Evolutionary conservation across 2,113 vertebrate species (phyloP).

Genomic region (Arizona elegans): DNA sequence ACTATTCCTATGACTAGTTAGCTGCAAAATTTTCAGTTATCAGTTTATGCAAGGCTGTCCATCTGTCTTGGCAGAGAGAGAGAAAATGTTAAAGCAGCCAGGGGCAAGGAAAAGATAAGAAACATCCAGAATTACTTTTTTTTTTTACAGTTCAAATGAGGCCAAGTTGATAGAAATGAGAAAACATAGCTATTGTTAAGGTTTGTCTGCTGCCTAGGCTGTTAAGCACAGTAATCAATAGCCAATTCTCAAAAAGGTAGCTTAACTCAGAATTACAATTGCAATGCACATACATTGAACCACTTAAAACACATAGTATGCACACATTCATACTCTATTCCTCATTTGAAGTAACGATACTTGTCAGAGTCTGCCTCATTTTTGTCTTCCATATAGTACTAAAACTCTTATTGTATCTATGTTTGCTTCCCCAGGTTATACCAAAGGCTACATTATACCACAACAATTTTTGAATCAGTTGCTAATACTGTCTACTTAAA

Average conservation of each 20-base stretch:
- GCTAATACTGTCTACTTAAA: neutral
- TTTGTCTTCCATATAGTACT: neutral
- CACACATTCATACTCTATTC: neutral
- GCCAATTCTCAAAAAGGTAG: conserved; percentile 13
- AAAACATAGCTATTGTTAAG: conserved; percentile 31
- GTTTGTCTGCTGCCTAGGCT: conserved; percentile 7
- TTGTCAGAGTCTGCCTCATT: neutral
- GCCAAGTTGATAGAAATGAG: conserved; percentile 50
- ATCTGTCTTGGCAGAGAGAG: conserved; percentile 65
- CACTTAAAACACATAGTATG: neutral
- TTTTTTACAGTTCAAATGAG: conserved; percentile 65
- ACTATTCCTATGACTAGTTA: conserved; percentile 24
- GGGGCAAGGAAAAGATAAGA: conserved; percentile 64
- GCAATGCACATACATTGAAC: neutral
- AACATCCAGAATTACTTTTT: conserved; percentile 58
- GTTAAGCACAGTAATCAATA: neutral
- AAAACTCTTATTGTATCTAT: neutral
- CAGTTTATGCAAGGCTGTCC: conserved; percentile 60
- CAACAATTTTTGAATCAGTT: neutral
- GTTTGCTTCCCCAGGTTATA: neutral
- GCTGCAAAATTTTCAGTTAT: conserved; percentile 62
- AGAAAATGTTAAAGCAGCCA: conserved; percentile 59
- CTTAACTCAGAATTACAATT: conserved; percentile 17
- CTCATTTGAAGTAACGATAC: neutral
- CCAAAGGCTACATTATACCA: neutral